A percentile compares a stretch with the other conserved stretches of the same genome.
Evolutionary conservation across 1,140 invertebrate genomes (phyloP).

Genomic region (Neodiprion virginianus): DNA sequence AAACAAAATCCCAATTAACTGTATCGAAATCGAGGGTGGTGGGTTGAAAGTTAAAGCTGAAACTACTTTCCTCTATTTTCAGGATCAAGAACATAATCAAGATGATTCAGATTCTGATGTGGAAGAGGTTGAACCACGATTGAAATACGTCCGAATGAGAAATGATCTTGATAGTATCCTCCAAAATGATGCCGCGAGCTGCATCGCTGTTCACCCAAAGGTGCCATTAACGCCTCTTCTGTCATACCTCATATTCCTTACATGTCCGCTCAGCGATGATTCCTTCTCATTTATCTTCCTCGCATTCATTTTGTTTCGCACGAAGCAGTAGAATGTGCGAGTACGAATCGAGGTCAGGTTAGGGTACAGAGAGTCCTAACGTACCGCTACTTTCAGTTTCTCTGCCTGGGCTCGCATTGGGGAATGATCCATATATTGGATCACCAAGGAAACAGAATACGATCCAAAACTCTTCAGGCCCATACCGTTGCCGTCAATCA

Average conservation of each 20-base stretch:
- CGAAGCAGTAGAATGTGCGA: neutral
- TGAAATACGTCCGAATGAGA: slow-evolving; percentile 88
- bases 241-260: neutral
- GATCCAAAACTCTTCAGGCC: slow-evolving; percentile 74
- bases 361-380: neutral
- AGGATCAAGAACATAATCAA: slow-evolving; percentile 43
- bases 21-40: neutral
- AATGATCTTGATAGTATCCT: slow-evolving; percentile 90
- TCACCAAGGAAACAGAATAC: slow-evolving; percentile 84
- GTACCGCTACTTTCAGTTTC: slow-evolving; percentile 70
- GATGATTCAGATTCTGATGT: slow-evolving; percentile 62
- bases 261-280: slow-evolving; percentile 9
- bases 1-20: neutral
- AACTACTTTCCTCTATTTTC: slow-evolving; percentile 7
- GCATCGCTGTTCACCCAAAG: slow-evolving; percentile 91
- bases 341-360: slow-evolving; percentile 4
- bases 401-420: slow-evolving; percentile 91
- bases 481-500: slow-evolving; percentile 92
- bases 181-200: slow-evolving; percentile 87
- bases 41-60: no score
- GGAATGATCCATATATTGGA: slow-evolving; percentile 90
- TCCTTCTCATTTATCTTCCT: slow-evolving; percentile 15
- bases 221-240: slow-evolving; percentile 54
- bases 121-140: slow-evolving; percentile 86
- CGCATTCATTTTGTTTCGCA: neutral